Evolutionary conservation across 2,113 vertebrate genomes (phyloP).

Genomic region (Ondatra zibethicus): DNA sequence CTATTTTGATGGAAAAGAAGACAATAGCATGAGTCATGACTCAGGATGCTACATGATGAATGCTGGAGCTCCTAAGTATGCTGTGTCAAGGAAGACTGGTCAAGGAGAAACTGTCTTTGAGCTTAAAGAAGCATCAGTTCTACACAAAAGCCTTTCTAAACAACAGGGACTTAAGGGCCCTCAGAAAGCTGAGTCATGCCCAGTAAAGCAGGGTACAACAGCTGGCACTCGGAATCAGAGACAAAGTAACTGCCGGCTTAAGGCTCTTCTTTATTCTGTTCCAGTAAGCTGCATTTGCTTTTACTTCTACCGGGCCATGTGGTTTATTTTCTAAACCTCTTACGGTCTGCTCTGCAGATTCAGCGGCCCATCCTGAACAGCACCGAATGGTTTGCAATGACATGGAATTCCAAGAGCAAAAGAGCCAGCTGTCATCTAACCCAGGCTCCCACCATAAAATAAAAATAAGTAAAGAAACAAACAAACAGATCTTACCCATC

Average conservation of each 20-base stretch:
- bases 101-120: slow-evolving; percentile 71
- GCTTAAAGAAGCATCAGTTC: slow-evolving; percentile 60
- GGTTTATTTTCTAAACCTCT: slow-evolving; percentile 24
- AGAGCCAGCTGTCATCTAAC: neutral
- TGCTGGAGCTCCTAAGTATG: slow-evolving; percentile 18
- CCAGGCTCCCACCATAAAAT: neutral
- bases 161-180: slow-evolving; percentile 49
- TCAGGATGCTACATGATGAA: neutral
- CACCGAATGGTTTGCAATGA: neutral
- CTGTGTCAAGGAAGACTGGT: slow-evolving; percentile 61
- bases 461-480: neutral
- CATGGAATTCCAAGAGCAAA: slow-evolving; percentile 36
- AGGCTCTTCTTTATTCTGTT: slow-evolving; percentile 49
- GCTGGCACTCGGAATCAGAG: slow-evolving; percentile 68
- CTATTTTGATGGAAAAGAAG: neutral
- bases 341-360: neutral
- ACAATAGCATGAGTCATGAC: slow-evolving; percentile 40
- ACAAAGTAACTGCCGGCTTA: slow-evolving; percentile 63
- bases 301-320: neutral
- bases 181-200: slow-evolving; percentile 75
- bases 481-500: neutral
- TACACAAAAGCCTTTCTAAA: slow-evolving; percentile 76
- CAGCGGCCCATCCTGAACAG: neutral
- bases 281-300: slow-evolving; percentile 46
- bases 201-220: slow-evolving; percentile 42